phyloP scores from a whole-genome alignment of 2,113 vertebrate species.

The Psilopsiagon aymara region DNA sequence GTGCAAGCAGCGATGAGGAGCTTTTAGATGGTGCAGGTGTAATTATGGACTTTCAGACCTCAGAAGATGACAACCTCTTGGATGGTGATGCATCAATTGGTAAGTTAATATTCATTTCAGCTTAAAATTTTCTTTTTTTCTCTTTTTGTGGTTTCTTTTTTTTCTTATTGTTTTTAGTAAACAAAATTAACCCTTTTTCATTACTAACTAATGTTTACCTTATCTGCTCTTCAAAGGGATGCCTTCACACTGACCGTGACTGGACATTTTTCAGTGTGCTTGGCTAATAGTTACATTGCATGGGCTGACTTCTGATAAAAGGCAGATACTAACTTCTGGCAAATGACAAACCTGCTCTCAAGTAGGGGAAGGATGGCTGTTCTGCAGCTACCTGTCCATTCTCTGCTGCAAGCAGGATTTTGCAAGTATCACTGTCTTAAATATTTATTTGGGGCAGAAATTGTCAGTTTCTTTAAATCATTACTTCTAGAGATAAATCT shows the following conservation, averaged over 20 bases:
- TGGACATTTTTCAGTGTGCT: not conserved
- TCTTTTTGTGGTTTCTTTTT: not conserved
- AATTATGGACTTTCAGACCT: slow-evolving; percentile 98
- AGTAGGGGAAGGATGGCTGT: not conserved
- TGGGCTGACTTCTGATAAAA: not conserved
- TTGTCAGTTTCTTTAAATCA: not conserved
- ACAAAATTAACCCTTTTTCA: not conserved
- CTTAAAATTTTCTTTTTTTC: not conserved
- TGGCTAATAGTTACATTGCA: not conserved
- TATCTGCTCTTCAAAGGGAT: not conserved
- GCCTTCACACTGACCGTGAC: not conserved
- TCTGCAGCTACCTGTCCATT: not conserved
- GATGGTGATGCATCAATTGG: slow-evolving; percentile 94
- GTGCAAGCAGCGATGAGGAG: slow-evolving; percentile 98
- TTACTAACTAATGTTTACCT: not conserved
- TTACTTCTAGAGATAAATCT: not conserved
- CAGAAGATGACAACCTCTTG: slow-evolving; percentile 98
- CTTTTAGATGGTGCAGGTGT: slow-evolving; percentile 95
- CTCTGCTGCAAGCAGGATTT: not conserved
- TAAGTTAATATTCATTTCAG: slow-evolving; percentile 69
- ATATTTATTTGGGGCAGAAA: not conserved
- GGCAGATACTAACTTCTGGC: not conserved
- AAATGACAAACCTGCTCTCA: not conserved
- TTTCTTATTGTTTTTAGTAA: not conserved
- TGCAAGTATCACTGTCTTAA: not conserved